Base-by-base conservation (phyloP, 1,140 invertebrate species). In the Drosophila neocordata region DNA sequence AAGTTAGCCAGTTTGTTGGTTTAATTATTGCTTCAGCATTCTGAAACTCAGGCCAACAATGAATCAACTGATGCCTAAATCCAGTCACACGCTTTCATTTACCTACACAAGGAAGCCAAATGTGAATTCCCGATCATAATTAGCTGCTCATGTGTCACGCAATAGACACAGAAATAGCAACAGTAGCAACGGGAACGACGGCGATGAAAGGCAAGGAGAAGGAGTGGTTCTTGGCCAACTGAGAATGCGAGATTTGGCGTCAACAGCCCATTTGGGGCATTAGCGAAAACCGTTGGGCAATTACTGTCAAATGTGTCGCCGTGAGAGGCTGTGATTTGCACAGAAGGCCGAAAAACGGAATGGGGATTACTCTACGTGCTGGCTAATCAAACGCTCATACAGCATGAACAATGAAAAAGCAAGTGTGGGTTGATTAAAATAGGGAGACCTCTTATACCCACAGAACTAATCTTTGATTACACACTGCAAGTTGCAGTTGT, bases 241-340 rank as follows among this genome's bases (percentile, higher is more conserved):
- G 66, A 69, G 81, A 85, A 81, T 85, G 65, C 71, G 51, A 83
- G 79, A 82, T 88, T 79, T 79, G 67, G 72, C 76, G 83, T 88
- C 76, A 88, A 88, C 83, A 88, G 83, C 83, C 83, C 88, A 88
- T 88, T 88, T 88, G 69, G 64, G 65, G 83, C 79, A 88, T 88
- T 88, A 88, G 83, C 83, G 83, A 79, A 83, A 83, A 88, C 83
- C 79, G 83, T 88, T 83, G 79, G 78, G 58, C 79, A 88, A 88
- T 88, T 88, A 88, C 69, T 83, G 83, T 88, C 83, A 79, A 79
- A 67, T 83, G 68, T 38, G 62, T 48, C 80, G 67, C 70, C 67
- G 63, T 41, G 68, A 41, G 73, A 69, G 51, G 13, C 53, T 70
- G 48, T 55, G 37, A 20, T 12, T n/a, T 1, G 65, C 22, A 56